Evolutionary conservation across 1,140 invertebrate genomes (phyloP), one percentile per base, ranked within the genome.

Genomic region (Zaprionus nigranus): DNA sequence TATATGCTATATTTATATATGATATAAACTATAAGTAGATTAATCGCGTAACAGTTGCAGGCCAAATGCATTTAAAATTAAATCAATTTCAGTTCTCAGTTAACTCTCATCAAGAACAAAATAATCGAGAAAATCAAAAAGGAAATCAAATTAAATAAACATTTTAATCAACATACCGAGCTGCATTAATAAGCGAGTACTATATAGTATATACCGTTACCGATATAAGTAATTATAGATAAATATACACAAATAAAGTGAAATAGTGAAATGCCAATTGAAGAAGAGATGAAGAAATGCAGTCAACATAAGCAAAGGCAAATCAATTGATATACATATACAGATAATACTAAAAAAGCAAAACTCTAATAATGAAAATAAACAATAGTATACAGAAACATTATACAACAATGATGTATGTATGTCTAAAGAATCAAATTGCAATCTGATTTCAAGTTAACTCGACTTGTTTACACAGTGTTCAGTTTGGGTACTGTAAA

Each of bases 121-220:
- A 60, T 40, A 74, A 20, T 62, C 65, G 61, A 13, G 12, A 66
- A 88, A 88, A 83, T 81, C 82, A 83, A 80, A 86, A 81, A 54
- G 57, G 24, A 78, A 87, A 87, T 81, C 85, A 87, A 90, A 87
- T 85, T 20, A 85, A 85, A 78, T 78, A 82, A 75, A 70, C 64
- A 72, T 65, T 72, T 65, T 68, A 79, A 75, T 69, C 68, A 53
- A 75, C 75, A 61, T 59, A 67, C 59, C 56, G 28, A 53, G 53
- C 49, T 77, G 62, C 17, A 51, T 49, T 36, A 26, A 57, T 57
- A 53, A 56, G 30, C 56, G 5, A 34, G 15, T 46, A 58, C 53
- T 63, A 64, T 64, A 59, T 61, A 17, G 40, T 46, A 17, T 17
- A 46, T 46, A 46, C 40, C 40, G 64, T 74, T 63, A 61, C 63